Conservation (phyloP, 1,140 invertebrate species). For the Drosophila mauritiana region DNA sequence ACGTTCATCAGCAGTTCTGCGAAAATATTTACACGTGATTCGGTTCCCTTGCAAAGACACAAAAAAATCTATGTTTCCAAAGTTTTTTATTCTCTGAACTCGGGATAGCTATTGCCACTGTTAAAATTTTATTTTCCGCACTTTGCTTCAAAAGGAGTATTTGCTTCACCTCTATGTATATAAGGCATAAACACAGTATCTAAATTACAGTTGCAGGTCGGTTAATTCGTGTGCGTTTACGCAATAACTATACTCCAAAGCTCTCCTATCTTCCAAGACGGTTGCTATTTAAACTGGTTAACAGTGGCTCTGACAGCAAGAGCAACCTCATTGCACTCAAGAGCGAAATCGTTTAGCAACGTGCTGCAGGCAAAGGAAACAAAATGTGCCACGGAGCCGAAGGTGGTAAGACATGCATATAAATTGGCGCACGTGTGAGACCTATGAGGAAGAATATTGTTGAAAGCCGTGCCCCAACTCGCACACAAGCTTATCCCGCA, state of each 20-base stretch:
- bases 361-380: constrained; percentile 52
- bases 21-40: constrained; percentile 80
- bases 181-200: no score
- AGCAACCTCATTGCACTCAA: constrained; percentile 72
- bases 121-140: constrained; percentile 68
- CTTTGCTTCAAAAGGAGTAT: background rate
- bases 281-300: constrained; percentile 14
- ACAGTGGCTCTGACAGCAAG: constrained; percentile 35
- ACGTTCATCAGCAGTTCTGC: constrained; percentile 69
- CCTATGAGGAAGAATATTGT: constrained; percentile 44
- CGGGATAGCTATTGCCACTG: background rate
- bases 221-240: constrained; percentile 49
- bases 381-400: constrained; percentile 23
- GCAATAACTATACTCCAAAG: constrained; percentile 11
- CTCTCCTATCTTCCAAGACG: constrained; percentile 11
- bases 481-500: constrained; percentile 10
- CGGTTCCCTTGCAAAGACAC: constrained; percentile 16
- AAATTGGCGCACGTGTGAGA: constrained; percentile 60
- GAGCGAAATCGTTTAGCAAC: constrained; percentile 71
- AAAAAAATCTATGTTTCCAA: constrained; percentile 7
- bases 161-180: no score
- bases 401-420: constrained; percentile 61
- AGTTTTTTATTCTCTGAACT: constrained; percentile 17
- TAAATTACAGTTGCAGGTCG: background rate
- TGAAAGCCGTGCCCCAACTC: constrained; percentile 44